Evolutionary conservation across 2,113 vertebrate genomes (phyloP).

Genomic region (Theropithecus gelada): DNA sequence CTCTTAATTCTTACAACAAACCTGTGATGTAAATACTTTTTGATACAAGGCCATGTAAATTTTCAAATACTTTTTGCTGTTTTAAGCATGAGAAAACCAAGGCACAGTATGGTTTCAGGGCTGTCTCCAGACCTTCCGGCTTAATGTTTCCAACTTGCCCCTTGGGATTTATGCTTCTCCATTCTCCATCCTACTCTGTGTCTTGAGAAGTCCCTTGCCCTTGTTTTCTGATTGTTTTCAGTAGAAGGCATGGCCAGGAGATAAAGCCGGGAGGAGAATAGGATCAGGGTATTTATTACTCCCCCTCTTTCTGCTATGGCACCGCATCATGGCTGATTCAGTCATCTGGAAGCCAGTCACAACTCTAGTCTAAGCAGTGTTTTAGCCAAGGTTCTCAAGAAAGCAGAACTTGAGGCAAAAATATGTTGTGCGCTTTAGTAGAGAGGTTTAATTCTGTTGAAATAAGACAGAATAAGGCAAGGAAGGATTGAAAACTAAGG

Average conservation of each 20-base stretch:
- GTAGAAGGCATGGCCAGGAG: neutral
- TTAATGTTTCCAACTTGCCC: neutral
- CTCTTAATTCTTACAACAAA: neutral
- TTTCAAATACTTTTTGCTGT: neutral
- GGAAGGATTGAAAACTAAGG: neutral
- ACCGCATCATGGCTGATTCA: neutral
- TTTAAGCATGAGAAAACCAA: neutral
- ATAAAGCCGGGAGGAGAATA: neutral
- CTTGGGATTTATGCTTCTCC: neutral
- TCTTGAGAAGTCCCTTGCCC: neutral
- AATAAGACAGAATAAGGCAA: neutral
- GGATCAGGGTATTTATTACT: too few relatives aligned
- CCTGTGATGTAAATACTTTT: neutral
- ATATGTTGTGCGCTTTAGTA: neutral
- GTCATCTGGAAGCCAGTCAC: neutral
- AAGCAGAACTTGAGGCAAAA: neutral
- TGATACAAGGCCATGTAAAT: too few relatives aligned
- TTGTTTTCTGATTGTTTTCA: neutral
- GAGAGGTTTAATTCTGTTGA: neutral
- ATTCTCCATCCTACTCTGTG: neutral
- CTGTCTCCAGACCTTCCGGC: too few relatives aligned
- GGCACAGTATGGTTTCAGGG: neutral
- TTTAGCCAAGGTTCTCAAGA: neutral
- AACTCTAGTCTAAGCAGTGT: neutral
- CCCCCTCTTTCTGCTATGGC: neutral